Evolutionary conservation across 2,888 invertebrate genomes (phyloP), one percentile per base, ranked within the genome.

Genomic region (Koerneria pararmatus): DNA sequence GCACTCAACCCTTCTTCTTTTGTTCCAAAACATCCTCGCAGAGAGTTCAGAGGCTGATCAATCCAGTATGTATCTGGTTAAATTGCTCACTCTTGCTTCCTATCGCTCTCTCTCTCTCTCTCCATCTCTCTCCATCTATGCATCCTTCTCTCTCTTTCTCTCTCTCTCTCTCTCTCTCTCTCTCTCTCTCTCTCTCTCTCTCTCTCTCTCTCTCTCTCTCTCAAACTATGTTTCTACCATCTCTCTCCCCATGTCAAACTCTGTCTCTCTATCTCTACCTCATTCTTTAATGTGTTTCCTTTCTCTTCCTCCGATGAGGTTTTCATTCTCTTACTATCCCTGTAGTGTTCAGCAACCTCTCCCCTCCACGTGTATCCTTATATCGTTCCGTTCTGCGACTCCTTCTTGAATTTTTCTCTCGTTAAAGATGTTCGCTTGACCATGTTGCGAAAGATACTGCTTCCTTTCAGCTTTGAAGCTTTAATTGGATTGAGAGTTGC

Each of bases 71-170:
- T n/a, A n/a, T n/a, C n/a, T n/a, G n/a, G n/a, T n/a, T n/a, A n/a
- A n/a, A 5, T 56, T 31, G n/a, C 3, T 56, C 53, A 54, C 51
- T 51, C n/a, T 54, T 15, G 15, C 31, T 51, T n/a, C 2, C 51
- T 63, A 19, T 56, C n/a, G 22, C 56, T 19, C 54, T 57, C 46
- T 22, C 54, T 54, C 19, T 64, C 34, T 53, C 24, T 34, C 51
- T 53, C 15, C 19, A 3, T 64, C 6, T 56, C 35, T 24, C 19
- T 19, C 64, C 29, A n/a, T 61, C 19, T 8, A 5, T 51, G 51
- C 11, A 11, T 11, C 51, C 51, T 51, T 32, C 56, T 58, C 35
- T 34, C 34, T 31, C 22, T 63, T n/a, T 54, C 56, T 22, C 54
- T 54, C 35, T 53, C 54, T 54, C 35, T 32, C 63, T 65, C 6